Conservation (phyloP, 2,888 invertebrate species). For the Arctia plantaginis region DNA sequence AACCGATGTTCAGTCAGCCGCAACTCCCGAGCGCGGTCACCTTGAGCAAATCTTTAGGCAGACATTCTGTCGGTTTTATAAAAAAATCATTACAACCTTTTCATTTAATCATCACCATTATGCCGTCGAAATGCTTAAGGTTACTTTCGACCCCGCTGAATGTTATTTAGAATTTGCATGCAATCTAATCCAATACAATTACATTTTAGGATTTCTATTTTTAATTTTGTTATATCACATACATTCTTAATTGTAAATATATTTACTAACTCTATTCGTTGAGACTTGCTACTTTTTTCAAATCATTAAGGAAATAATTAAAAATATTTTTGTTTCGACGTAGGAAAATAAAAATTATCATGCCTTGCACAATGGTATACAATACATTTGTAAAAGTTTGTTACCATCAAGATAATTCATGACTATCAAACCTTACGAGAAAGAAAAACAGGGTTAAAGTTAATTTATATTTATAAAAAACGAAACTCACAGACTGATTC, state of each 20-base stretch:
- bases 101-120: slow-evolving; percentile 67
- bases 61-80: slow-evolving; percentile 73
- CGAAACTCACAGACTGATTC: too few species aligned
- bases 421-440: too few species aligned
- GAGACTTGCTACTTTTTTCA: neutral
- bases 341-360: too few species aligned
- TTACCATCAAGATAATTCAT: neutral
- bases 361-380: neutral
- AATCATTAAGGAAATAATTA: neutral
- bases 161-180: slow-evolving; percentile 12
- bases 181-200: neutral
- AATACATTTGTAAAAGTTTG: neutral
- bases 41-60: slow-evolving; percentile 84
- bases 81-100: slow-evolving; percentile 73
- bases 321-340: neutral
- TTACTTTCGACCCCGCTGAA: slow-evolving; percentile 31
- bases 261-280: neutral
- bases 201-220: neutral
- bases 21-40: slow-evolving; percentile 81
- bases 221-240: neutral
- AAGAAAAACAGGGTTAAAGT: too few species aligned
- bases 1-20: slow-evolving; percentile 83
- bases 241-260: neutral
- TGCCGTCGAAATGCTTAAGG: slow-evolving; percentile 66
- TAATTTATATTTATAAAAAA: too few species aligned